Conservation (phyloP, 2,797 vertebrate species). For the Picus viridis region DNA sequence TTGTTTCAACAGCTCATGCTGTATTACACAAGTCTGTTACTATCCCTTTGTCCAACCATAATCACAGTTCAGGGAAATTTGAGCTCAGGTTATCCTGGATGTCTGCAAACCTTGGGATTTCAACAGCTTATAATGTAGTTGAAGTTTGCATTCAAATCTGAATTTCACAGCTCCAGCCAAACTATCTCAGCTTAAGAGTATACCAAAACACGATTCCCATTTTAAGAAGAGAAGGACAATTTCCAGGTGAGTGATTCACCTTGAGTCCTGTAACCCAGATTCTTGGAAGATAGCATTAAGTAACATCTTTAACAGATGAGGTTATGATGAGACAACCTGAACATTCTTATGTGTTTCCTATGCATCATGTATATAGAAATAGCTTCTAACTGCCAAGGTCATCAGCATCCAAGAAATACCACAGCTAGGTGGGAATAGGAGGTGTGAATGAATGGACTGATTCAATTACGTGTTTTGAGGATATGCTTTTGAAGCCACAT, state of each 20-base stretch:
- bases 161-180: neutral
- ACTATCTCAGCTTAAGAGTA: neutral
- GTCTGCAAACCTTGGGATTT: constrained; percentile 16
- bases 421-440: constrained; percentile 19
- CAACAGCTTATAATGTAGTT: constrained; percentile 23
- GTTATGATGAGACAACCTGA: constrained; percentile 23
- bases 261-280: neutral
- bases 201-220: neutral
- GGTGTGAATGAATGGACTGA: neutral
- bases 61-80: neutral
- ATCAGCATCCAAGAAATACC: constrained; percentile 27
- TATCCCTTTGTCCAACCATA: neutral
- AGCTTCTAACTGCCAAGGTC: constrained; percentile 8
- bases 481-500: neutral
- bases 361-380: neutral
- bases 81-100: neutral
- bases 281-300: constrained; percentile 1
- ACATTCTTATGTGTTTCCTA: neutral
- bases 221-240: constrained; percentile 1
- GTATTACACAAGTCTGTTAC: constrained; percentile 18
- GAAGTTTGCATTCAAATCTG: constrained; percentile 15
- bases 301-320: neutral
- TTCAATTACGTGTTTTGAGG: neutral
- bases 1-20: constrained; percentile 23
- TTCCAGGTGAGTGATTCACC: constrained; percentile 50